Conservation (phyloP, 2,888 invertebrate genomes). For the Eupelmus urozonus region DNA sequence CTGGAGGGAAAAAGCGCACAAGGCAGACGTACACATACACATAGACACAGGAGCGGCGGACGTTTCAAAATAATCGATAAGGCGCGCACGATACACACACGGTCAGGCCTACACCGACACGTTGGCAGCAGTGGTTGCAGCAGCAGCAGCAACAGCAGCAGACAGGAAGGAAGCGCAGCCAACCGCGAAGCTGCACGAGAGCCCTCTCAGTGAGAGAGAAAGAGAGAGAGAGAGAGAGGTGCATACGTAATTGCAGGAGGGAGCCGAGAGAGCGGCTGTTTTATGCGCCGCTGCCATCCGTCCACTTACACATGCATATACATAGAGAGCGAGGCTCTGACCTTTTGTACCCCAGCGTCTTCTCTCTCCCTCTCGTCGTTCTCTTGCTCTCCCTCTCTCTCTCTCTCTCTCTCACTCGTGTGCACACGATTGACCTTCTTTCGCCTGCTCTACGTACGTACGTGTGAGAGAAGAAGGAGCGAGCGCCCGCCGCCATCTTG, state of each 20-base stretch:
- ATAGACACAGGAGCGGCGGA: constrained; percentile 11
- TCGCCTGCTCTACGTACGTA: constrained; percentile 19
- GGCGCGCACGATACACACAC: constrained; percentile 4
- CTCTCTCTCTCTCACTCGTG: not conserved
- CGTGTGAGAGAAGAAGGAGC: constrained; percentile 24
- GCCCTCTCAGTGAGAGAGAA: constrained; percentile 46
- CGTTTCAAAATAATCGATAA: constrained; percentile 56
- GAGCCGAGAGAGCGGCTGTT: constrained; percentile 67
- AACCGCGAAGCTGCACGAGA: constrained; percentile 74
- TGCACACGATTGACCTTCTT: constrained; percentile 57
- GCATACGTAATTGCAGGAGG: constrained; percentile 74
- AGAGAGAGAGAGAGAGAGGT: constrained; percentile 67
- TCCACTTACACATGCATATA: constrained; percentile 38
- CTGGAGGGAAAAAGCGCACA: not conserved
- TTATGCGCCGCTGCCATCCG: constrained; percentile 61
- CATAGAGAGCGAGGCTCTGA: constrained; percentile 55
- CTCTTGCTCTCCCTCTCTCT: constrained; percentile 28
- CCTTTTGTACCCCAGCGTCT: constrained; percentile 54
- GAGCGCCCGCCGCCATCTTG: constrained; percentile 75
- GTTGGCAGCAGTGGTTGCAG: constrained; percentile 51
- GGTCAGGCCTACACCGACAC: not conserved
- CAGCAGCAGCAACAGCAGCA: constrained; percentile 69
- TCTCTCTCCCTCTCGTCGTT: constrained; percentile 7
- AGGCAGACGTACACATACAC: too few relatives aligned
- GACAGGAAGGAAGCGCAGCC: constrained; percentile 77